Conservation (phyloP, 2,113 vertebrate genomes). For the Salvelinus fontinalis region DNA sequence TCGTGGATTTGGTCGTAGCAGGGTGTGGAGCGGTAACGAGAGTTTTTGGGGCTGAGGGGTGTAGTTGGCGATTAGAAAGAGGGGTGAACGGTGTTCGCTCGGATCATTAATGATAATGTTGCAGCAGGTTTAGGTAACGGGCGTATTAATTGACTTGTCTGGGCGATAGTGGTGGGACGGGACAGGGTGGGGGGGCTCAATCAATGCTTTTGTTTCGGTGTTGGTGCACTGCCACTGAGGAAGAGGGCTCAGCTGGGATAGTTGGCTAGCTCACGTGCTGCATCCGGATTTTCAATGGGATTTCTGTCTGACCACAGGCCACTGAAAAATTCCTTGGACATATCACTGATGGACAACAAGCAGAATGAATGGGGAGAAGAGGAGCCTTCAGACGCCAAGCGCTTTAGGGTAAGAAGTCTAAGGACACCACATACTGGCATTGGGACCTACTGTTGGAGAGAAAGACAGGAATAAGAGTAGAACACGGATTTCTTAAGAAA, state of each 20-base stretch:
- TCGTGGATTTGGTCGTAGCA: not conserved
- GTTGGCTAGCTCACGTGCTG: constrained; percentile 5
- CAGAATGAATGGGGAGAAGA: constrained; percentile 95
- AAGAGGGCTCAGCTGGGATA: constrained; percentile 28
- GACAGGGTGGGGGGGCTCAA: constrained; percentile 27
- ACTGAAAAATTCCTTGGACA: constrained; percentile 88
- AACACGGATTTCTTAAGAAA: no score
- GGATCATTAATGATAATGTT: constrained; percentile 51
- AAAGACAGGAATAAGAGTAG: no score
- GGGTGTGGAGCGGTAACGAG: constrained; percentile 20
- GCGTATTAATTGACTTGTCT: constrained; percentile 53
- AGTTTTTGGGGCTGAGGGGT: constrained; percentile 21
- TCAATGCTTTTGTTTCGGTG: constrained; percentile 58
- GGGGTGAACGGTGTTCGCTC: constrained; percentile 27
- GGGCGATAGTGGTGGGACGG: constrained; percentile 26
- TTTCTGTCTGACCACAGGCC: constrained; percentile 76
- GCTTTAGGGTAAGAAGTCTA: constrained; percentile 83
- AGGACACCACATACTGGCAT: no score
- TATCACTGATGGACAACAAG: constrained; percentile 92
- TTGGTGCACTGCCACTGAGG: constrained; percentile 29
- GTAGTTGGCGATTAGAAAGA: constrained; percentile 12
- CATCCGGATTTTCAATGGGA: constrained; percentile 37
- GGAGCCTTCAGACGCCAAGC: constrained; percentile 84
- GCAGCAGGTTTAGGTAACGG: constrained; percentile 43
- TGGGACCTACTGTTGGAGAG: no score